phyloP scores from a whole-genome alignment of 2,888 invertebrate species.

The Tenthredo livida region DNA sequence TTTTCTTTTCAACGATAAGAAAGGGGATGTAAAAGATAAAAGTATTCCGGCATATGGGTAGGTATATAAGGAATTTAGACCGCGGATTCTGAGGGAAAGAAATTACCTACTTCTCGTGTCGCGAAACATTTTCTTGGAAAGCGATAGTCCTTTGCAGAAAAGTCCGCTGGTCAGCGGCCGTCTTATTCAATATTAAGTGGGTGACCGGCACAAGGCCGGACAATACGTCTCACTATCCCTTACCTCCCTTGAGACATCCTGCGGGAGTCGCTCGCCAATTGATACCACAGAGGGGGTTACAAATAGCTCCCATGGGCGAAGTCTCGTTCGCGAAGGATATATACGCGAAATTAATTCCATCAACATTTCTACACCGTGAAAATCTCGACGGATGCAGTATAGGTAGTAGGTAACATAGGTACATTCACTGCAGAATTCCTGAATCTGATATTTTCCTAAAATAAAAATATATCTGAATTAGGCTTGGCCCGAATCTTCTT shows the following conservation, averaged over 20 bases:
- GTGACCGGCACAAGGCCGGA: constrained; percentile 62
- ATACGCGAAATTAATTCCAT: constrained; percentile 56
- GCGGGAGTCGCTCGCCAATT: constrained; percentile 67
- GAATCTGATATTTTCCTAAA: not conserved
- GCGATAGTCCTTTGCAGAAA: constrained; percentile 29
- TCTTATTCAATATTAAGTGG: constrained; percentile 74
- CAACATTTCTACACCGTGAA: constrained; percentile 14
- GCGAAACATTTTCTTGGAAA: constrained; percentile 22
- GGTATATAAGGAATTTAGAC: not conserved
- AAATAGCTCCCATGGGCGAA: constrained; percentile 71
- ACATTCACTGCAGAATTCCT: too few species aligned
- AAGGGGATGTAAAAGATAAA: not conserved
- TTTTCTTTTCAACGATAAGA: not conserved
- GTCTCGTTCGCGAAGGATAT: constrained; percentile 45
- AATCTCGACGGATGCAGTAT: constrained; percentile 2
- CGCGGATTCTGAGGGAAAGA: not conserved
- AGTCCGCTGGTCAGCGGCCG: constrained; percentile 57
- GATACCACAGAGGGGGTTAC: constrained; percentile 72
- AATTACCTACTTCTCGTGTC: constrained; percentile 23
- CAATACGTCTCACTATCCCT: constrained; percentile 72
- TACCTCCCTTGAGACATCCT: constrained; percentile 41
- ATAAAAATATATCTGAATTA: too few species aligned
- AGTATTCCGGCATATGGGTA: not conserved
- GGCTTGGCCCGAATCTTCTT: not conserved
- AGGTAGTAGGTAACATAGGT: too few species aligned